These are phyloP conservation scores for Lasioglossum marginatum DNA, from an alignment of 2,888 invertebrate species.

Conservation along the genomic window DNA sequence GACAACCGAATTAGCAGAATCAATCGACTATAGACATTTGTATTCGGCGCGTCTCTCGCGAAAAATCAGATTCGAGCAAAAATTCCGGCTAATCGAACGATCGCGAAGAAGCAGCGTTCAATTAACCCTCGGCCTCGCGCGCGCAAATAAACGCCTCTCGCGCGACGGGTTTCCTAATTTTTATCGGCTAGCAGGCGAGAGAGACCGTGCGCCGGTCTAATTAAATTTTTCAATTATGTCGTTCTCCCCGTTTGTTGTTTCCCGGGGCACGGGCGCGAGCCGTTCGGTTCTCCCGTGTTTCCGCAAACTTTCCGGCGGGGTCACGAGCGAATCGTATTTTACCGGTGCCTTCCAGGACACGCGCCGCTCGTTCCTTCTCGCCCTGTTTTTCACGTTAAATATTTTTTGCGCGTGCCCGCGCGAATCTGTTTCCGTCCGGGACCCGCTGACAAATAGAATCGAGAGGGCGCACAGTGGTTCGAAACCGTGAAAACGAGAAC, in stretches of 20 bases:
- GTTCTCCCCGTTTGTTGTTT: background rate
- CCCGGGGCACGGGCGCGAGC: background rate
- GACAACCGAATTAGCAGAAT: background rate
- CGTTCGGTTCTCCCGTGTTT: background rate
- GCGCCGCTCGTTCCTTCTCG: slow-evolving; percentile 17
- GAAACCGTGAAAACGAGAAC: too few species aligned
- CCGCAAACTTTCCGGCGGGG: background rate
- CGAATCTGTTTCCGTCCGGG: background rate
- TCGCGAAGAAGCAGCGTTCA: background rate
- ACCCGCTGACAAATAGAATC: background rate
- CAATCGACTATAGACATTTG: background rate
- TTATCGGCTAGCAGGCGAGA: background rate
- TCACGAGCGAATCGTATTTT: slow-evolving; percentile 25
- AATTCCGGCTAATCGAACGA: background rate
- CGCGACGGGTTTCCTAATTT: background rate
- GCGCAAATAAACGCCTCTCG: background rate
- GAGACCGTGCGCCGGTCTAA: background rate
- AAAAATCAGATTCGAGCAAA: background rate
- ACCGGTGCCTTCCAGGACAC: background rate
- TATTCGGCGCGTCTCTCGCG: background rate
- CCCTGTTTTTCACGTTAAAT: slow-evolving; percentile 8
- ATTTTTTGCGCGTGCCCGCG: slow-evolving; percentile 8
- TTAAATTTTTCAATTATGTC: slow-evolving; percentile 9
- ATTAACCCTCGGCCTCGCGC: background rate
- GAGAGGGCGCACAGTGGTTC: background rate